Evolutionary conservation across 2,888 invertebrate species (phyloP).

Genomic region (Neria commutata): DNA sequence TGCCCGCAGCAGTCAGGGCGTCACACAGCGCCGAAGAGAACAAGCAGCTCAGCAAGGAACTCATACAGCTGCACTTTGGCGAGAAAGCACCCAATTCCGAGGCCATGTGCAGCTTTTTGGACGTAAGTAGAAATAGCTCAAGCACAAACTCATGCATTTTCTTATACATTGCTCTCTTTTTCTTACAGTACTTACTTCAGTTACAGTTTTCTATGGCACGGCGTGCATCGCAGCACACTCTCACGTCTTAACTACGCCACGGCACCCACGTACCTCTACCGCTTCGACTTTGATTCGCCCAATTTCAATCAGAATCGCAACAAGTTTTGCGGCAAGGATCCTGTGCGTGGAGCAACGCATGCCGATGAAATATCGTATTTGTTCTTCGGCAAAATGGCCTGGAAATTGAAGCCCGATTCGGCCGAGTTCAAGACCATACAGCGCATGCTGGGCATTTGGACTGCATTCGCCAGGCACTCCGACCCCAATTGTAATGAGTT

Average conservation of each 20-base stretch:
- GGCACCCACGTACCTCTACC: constrained; percentile 49
- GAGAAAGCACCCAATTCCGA: constrained; percentile 36
- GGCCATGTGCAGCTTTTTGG: constrained; percentile 32
- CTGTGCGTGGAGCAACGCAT: constrained; percentile 47
- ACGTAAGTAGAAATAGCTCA: constrained; percentile 34
- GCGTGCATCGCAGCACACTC: constrained; percentile 43
- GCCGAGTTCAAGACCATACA: constrained; percentile 49
- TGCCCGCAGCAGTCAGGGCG: constrained; percentile 36
- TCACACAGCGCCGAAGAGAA: constrained; percentile 35
- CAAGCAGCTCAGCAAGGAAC: constrained; percentile 45
- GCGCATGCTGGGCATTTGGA: constrained; percentile 48
- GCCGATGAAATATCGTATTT: constrained; percentile 54
- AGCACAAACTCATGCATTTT: background rate
- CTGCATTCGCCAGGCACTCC: constrained; percentile 47
- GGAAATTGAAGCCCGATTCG: constrained; percentile 36
- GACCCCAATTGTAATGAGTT: constrained; percentile 49
- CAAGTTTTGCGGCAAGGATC: constrained; percentile 44
- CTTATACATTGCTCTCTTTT: too few species aligned
- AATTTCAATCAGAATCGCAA: constrained; percentile 47
- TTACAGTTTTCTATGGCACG: constrained; percentile 50
- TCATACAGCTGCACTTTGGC: constrained; percentile 47
- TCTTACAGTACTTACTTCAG: too few species aligned
- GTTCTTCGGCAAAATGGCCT: constrained; percentile 38
- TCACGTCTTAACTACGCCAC: constrained; percentile 40
- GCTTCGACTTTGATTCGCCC: constrained; percentile 54